Evolutionary conservation across 2,797 vertebrate species (phyloP), one percentile per base, ranked within the genome.

Genomic region (Enteromius mattozi): DNA sequence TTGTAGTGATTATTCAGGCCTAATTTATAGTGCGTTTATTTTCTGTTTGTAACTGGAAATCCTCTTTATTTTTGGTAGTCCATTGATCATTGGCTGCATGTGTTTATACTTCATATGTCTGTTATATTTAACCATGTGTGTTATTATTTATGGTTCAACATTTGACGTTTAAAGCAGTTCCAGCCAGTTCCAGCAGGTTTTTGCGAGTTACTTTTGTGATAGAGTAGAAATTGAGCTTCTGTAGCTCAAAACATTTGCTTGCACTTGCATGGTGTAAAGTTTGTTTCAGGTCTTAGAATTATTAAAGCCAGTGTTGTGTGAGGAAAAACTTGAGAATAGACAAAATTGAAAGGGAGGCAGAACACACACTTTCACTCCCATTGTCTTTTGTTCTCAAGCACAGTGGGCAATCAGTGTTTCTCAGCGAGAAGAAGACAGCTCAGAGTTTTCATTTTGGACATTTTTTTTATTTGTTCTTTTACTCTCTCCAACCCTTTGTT

Each of bases 341-440:
- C 76, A 40, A 71, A 85, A 86, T 78, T 33, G 61, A 78, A 63
- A 78, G 30, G 24, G 75, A 84, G 69, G 51, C 69, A 78, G 30
- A 21, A 75, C 35, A 13, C 69, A 80, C 9, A 59, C 30, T 87
- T 87, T 91, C 90, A 17, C 49, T 68, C 77, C 59, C 24, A 63
- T 79, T 79, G 77, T 79, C 30, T 47, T 65, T 72, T 13, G 63
- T 35, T 80, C 63, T 30, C 71, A 69, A 76, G 61, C 81, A 83
- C 72, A 66, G 81, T 83, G 61, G 65, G 33, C 82, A 82, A 88
- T 88, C 80, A 78, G 65, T 47, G 74, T 76, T 42, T 78, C 80
- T 76, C 65, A 70, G 68, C 40, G 40, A 70, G 74, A 84, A 71
- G 78, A 76, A 71, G 68, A 84, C 21, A 45, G 47, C 45, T 86